These are phyloP conservation scores for Cheilosia vulpina DNA, from an alignment of 2,888 invertebrate genomes.

Conservation along the genomic window DNA sequence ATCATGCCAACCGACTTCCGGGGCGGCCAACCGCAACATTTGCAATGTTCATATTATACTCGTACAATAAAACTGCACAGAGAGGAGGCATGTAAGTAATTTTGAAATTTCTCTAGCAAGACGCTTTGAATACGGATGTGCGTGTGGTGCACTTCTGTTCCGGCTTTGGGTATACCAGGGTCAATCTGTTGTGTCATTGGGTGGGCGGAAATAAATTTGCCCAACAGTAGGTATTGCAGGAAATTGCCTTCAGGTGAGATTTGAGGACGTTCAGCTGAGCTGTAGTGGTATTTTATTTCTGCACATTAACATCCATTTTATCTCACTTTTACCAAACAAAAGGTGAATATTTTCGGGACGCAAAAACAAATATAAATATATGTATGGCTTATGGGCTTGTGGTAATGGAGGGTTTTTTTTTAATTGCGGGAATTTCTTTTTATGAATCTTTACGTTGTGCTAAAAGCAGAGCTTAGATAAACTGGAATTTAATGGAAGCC, in stretches of 20 bases:
- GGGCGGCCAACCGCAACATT: slow-evolving; percentile 56
- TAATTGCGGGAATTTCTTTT: too few species aligned
- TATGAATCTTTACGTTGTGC: too few species aligned
- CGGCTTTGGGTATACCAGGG: slow-evolving; percentile 14
- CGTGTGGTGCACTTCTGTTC: slow-evolving; percentile 10
- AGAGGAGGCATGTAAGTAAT: slow-evolving; percentile 6
- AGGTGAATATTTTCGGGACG: not conserved
- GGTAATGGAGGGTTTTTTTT: too few species aligned
- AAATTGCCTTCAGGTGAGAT: slow-evolving; percentile 45
- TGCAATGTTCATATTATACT: slow-evolving; percentile 47
- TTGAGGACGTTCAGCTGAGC: not conserved
- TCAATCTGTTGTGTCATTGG: slow-evolving; percentile 19
- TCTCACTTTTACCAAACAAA: slow-evolving; percentile 11
- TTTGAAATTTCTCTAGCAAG: slow-evolving; percentile 35
- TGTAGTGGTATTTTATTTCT: slow-evolving; percentile 3
- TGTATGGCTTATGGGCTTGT: too few species aligned
- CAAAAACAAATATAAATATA: not conserved
- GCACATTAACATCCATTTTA: slow-evolving; percentile 44
- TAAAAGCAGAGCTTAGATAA: too few species aligned
- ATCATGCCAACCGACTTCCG: slow-evolving; percentile 28
- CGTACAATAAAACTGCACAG: slow-evolving; percentile 27
- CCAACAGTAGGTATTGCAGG: slow-evolving; percentile 39
- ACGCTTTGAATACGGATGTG: slow-evolving; percentile 8
- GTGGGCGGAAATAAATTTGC: slow-evolving; percentile 43
- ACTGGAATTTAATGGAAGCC: too few species aligned